Base-by-base conservation (phyloP, 92 coral and sea anemone species). In the Palythoa grandis region DNA sequence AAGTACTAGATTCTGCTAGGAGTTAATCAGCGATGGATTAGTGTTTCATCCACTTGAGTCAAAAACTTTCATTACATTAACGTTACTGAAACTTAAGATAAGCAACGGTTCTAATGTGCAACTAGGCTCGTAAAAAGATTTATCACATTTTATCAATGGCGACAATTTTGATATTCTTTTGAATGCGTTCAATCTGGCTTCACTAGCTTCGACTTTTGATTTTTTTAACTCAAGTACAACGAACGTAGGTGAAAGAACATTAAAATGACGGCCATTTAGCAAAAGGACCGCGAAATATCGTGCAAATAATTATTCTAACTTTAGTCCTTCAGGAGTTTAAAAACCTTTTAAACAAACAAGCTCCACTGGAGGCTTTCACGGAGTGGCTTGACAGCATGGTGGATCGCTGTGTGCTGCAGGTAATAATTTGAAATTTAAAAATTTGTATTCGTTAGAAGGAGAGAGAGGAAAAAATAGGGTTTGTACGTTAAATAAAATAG, bases 341-440 rank as follows among this genome's bases (percentile, higher is more conserved):
- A 65, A 91, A 89, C 85, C 98, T 96, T 14, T 82, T 96, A 67
- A 92, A 94, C 58, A 96, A 96, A 71, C 99, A 96, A 86, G 99
- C 98, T 0, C 99, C 99, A 11, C 88, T 96, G 16, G 99, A 96
- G 87, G 99, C 98, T 0, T 96, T 95, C 85, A 94, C 98, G 3
- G 99, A 96, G 82, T 96, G 99, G 99, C 89, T 96, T 70, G 99
- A 96, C 84, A 95, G 93, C 39, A 82, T 95, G 14, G 99, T 96
- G n/a, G 99, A 96, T 72, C 91, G 98, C 83, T 93, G 91, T 65
- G 88, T 94, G 0, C 87, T 94, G 1, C 91, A 94, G 92, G 93
- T 88, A 39, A 47, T 5, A 53, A 19, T 3, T n/a, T n/a, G n/a
- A n/a, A n/a, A n/a, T n/a, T n/a, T n/a, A n/a, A n/a, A n/a, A n/a